Base-by-base conservation (phyloP, 2,888 invertebrate species). In the Eupithecia centaureata region DNA sequence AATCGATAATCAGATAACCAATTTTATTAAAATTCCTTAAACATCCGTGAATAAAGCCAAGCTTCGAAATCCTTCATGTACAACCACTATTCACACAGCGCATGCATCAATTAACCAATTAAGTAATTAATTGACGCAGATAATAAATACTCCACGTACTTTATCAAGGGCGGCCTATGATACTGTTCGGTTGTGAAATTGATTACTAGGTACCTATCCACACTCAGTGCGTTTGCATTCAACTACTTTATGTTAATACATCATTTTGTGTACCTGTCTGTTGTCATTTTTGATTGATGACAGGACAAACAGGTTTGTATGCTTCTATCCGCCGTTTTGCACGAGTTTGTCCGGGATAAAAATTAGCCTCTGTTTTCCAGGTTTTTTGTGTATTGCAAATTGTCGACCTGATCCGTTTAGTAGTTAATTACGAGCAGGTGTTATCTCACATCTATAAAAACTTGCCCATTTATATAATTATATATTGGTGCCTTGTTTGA, bases 81-180 rank as follows among this genome's bases (percentile, higher is more conserved):
- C n/a, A 56, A 32, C 8, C 22, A 38, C 30, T 63, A 69, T 56
- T 63, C 22, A 69, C 38, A 60, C 59, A 47, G 18, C 57, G 27
- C 74, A 76, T 76, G 80, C 82, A 77, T 78, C 82, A 82, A 82
- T 82, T 82, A 80, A 72, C 80, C 79, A 78, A 78, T 81, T 79
- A 81, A 73, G 73, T 82, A 79, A 82, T 82, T 80, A 81, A 79
- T 79, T 77, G 73, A 74, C 70, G 63, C 51, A 67, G 73, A 61
- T 70, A 70, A 68, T 74, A 74, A 79, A 79, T 79, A 78, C 76
- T 25, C 47, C 47, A 42, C 62, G 61, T 69, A 80, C 74, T 73
- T 72, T 52, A 61, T 71, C 63, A 57, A 69, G 69, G 63, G 73
- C 62, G 54, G 58, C 30, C 47, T 62, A 33, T 61, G 65, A 65